Base-by-base conservation (phyloP, 2,888 invertebrate species). In the Drosophila percnosoma region DNA sequence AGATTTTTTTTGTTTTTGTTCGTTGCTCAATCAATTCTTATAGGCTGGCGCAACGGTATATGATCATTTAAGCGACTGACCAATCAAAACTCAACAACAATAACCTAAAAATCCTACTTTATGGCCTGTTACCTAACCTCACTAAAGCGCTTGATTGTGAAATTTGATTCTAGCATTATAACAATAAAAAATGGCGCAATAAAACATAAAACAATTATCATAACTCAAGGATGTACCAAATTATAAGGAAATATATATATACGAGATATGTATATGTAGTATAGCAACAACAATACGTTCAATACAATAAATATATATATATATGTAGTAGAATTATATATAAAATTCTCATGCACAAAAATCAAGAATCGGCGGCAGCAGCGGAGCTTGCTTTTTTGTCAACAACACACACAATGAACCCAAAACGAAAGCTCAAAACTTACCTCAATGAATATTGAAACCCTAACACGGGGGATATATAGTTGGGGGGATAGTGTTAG, bases 51-150 rank as follows among this genome's bases (percentile, higher is more conserved):
- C 80, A 87, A 90, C 91, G 91, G 92, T 73, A 71, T 83, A 91
- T 92, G 91, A 91, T 92, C 92, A 92, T 91, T 91, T 92, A 91
- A 91, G 77, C 85, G 82, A 48, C 57, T 64, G 34, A 49, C 59
- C 36, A 61, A 77, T 68, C 51, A 74, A 82, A 34, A 36, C 48
- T 51, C 53, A 52, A 68, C 36, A 42, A 59, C 45, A 75, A 68
- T 40, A 58, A 62, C 61, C 61, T 70, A 52, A 34, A 48, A 55
- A 48, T 55, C 61, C 62, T 78, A 54, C 59, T 51, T 51, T 27
- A 55, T 49, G 21, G 31, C 45, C 61, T 66, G 21, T n/a, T 31
- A 45, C 68, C 75, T 80, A 83, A 64, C 71, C 80, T 71, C 67
- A 68, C 57, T 58, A 52, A 52, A 29, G 38, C 67, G 51, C 68